Base-by-base conservation (phyloP, 2,888 invertebrate species). In the Thecophora atra region DNA sequence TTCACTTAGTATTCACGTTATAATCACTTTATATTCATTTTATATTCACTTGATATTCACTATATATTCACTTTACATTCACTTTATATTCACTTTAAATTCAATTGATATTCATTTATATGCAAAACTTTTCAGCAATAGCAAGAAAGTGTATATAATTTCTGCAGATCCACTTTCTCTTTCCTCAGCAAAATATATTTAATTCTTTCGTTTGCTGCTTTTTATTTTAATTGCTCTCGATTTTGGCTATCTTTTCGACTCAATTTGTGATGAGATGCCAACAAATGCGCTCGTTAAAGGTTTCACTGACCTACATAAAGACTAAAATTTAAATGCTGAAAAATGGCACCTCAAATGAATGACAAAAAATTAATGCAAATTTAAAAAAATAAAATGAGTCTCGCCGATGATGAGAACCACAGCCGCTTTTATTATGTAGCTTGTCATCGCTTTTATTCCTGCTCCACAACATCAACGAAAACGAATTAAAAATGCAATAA, bases 131-230 rank as follows among this genome's bases (percentile, higher is more conserved):
- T n/a, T n/a, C n/a, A n/a, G n/a, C n/a, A n/a, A n/a, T n/a, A n/a
- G n/a, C n/a, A n/a, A n/a, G n/a, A n/a, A n/a, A n/a, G n/a, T n/a
- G n/a, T n/a, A n/a, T n/a, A n/a, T n/a, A n/a, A n/a, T n/a, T n/a
- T n/a, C n/a, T n/a, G n/a, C n/a, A n/a, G n/a, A n/a, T n/a, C n/a
- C n/a, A 83, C 83, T 83, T 83, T 83, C 83, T 83, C 82, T 83
- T 83, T 83, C 37, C 11, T 81, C 80, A 81, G 77, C 78, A 79
- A 73, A 76, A 73, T 21, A 63, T 21, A 24, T 63, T 19, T 42
- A 44, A 63, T 44, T 63, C 63, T 44, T 63, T 58, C 24, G 44
- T 42, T 63, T 58, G 15, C 42, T 42, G n/a, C 42, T 63, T 24
- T 28, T 58, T 58, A 58, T 26, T 58, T 37, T 58, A 58, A 58